phyloP scores from a whole-genome alignment of 2,888 invertebrate species.

The Diarsia mendica region DNA sequence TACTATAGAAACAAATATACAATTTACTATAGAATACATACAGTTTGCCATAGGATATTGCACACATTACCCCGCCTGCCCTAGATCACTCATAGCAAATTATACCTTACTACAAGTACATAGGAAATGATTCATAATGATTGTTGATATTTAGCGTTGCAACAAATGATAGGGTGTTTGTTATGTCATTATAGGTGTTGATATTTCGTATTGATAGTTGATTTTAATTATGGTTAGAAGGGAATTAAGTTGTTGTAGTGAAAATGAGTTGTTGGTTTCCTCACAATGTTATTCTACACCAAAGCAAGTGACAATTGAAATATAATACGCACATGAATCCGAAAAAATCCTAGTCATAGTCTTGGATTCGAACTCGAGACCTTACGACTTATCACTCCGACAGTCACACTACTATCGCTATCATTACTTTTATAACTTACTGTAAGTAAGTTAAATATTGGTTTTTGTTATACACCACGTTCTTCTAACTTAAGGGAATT shows the following conservation, averaged over 20 bases:
- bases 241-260: background rate
- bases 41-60: constrained; percentile 59
- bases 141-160: constrained; percentile 50
- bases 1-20: too few relatives aligned
- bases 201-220: constrained; percentile 26
- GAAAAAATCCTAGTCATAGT: too few relatives aligned
- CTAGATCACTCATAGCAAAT: constrained; percentile 60
- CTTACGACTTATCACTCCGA: too few relatives aligned
- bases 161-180: constrained; percentile 25
- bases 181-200: constrained; percentile 38
- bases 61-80: constrained; percentile 40
- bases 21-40: constrained; percentile 55
- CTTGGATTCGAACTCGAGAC: too few relatives aligned
- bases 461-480: background rate
- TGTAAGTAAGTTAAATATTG: too few relatives aligned
- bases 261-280: background rate
- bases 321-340: too few relatives aligned
- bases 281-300: too few relatives aligned
- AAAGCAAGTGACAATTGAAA: too few relatives aligned
- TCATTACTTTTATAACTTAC: too few relatives aligned
- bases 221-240: background rate
- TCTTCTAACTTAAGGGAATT: too few relatives aligned
- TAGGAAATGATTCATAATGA: constrained; percentile 55
- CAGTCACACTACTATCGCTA: too few relatives aligned
- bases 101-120: constrained; percentile 45